Conservation (phyloP, 2,113 vertebrate species). For the Oplegnathus fasciatus region DNA sequence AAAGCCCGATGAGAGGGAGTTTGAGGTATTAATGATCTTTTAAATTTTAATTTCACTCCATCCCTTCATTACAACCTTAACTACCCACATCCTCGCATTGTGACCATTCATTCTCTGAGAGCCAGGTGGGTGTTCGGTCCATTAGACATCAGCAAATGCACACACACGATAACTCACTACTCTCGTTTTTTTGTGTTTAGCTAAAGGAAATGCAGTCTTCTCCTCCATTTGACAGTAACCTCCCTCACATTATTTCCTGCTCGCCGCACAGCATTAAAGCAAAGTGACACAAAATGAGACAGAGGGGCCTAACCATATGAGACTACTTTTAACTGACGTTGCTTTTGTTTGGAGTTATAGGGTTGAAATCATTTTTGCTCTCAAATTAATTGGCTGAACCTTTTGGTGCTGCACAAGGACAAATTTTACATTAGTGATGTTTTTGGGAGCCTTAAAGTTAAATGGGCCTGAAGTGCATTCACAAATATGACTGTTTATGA, state of each 20-base stretch:
- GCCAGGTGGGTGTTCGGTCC: constrained; percentile 1
- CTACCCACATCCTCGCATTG: not conserved
- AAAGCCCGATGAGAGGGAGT: not conserved
- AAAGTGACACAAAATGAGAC: constrained; percentile 43
- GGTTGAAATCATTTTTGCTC: constrained; percentile 29
- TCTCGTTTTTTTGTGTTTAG: not conserved
- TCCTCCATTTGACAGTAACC: constrained; percentile 18
- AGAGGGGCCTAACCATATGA: not conserved
- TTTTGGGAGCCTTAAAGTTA: constrained; percentile 29
- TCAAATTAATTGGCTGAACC: constrained; percentile 14
- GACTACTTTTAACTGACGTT: constrained; percentile 25
- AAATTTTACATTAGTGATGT: constrained; percentile 29
- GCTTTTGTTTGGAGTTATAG: constrained; percentile 33
- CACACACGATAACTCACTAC: not conserved
- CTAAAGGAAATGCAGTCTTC: constrained; percentile 2
- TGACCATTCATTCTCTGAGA: not conserved
- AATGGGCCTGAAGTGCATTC: constrained; percentile 17
- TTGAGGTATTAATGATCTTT: not conserved
- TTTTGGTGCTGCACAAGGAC: constrained; percentile 34
- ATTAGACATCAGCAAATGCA: constrained; percentile 1
- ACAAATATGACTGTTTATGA: constrained; percentile 17
- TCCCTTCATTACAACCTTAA: constrained; percentile 3
- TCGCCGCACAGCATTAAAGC: constrained; percentile 26
- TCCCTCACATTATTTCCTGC: constrained; percentile 27
- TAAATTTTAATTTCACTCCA: not conserved